A percentile compares a stretch with the other conserved stretches of the same genome.
phyloP scores from a whole-genome alignment of 2,888 invertebrate species.

The Tachystola acroxantha region DNA sequence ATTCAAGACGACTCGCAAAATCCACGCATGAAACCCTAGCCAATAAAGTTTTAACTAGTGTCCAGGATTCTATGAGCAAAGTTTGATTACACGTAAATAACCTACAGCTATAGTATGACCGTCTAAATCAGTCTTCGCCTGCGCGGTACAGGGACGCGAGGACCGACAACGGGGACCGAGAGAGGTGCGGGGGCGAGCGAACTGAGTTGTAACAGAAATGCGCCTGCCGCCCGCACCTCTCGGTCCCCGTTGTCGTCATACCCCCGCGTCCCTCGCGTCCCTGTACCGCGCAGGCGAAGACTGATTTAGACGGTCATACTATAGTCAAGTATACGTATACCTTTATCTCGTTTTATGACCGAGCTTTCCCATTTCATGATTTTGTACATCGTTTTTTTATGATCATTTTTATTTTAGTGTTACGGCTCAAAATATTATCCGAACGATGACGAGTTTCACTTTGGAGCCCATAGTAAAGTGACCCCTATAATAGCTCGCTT shows the following conservation, averaged over 20 bases:
- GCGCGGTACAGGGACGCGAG: too few species aligned
- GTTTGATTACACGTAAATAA: conserved; percentile 29
- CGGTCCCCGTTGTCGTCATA: too few species aligned
- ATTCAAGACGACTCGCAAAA: conserved; percentile 9
- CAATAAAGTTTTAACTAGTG: conserved; percentile 25
- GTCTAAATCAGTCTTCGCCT: too few species aligned
- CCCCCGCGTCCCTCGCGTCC: too few species aligned
- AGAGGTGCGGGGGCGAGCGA: too few species aligned
- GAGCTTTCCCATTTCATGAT: conserved; percentile 31
- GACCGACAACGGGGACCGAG: too few species aligned
- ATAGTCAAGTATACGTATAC: conserved; percentile 17
- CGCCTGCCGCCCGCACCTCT: too few species aligned
- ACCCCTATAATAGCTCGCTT: conserved; percentile 51
- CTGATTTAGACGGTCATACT: too few species aligned
- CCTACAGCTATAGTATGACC: too few species aligned
- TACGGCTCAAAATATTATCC: conserved; percentile 57
- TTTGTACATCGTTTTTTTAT: conserved; percentile 44
- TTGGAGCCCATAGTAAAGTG: conserved; percentile 47
- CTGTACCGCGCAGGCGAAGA: too few species aligned
- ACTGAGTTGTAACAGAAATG: too few species aligned
- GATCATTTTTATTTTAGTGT: conserved; percentile 66
- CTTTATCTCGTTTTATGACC: conserved; percentile 19
- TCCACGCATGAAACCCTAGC: conserved; percentile 8
- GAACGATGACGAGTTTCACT: conserved; percentile 28
- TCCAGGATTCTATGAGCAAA: conserved; percentile 15